Percentiles rank a stretch among this genome's conserved stretches.
These are phyloP conservation scores for Streblospio benedicti DNA, from an alignment of 1,140 invertebrate species.

Conservation along the genomic window DNA sequence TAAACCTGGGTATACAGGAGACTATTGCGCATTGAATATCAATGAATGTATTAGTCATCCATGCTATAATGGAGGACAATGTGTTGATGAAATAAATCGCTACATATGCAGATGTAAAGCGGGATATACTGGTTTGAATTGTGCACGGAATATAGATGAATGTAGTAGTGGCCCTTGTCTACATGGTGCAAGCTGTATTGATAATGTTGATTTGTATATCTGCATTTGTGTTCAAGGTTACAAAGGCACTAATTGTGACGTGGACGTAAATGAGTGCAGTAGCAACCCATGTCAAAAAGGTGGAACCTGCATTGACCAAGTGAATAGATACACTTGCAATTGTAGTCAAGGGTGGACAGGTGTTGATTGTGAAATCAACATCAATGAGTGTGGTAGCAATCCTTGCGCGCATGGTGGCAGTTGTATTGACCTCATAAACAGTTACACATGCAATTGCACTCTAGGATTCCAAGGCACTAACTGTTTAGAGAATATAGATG, in stretches of 20 bases:
- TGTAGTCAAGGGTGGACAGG: background rate
- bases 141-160: constrained; percentile 9
- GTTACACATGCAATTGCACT: background rate
- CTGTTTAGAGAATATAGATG: too few species aligned
- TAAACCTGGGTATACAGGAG: constrained; percentile 55
- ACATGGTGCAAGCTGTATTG: constrained; percentile 18
- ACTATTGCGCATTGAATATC: constrained; percentile 84
- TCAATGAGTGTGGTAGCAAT: background rate
- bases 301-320: constrained; percentile 15
- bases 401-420: constrained; percentile 7
- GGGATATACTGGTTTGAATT: background rate
- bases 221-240: constrained; percentile 19
- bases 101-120: constrained; percentile 1
- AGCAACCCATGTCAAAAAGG: constrained; percentile 20
- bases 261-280: constrained; percentile 35
- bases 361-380: background rate
- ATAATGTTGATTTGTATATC: constrained; percentile 10
- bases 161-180: constrained; percentile 21
- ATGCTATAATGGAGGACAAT: background rate
- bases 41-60: constrained; percentile 70
- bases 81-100: background rate
- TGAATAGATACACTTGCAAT: background rate
- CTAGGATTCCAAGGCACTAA: background rate
- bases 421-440: background rate
- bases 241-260: constrained; percentile 73